Base-by-base conservation (phyloP, 2,113 vertebrate genomes). In the Crotalus viridis region DNA sequence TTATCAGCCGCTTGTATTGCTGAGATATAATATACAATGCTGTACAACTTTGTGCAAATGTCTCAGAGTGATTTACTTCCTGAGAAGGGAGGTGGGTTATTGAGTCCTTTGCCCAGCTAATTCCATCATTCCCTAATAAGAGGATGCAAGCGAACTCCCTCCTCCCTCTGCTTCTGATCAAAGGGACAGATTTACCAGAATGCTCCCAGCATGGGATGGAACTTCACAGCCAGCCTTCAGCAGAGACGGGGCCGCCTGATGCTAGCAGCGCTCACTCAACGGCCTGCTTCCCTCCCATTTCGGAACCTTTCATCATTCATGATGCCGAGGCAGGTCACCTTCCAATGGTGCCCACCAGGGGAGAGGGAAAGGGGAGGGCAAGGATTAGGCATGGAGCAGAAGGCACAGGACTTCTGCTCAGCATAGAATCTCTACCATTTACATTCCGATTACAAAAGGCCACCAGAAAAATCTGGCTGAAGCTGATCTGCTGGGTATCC, bases 121-220 rank as follows among this genome's bases (percentile, higher is more conserved):
- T 10, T 13, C 61, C 26, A 64, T 13, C 61, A 15, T 39, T 48
- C 13, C 5, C 1, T 10, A 0, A 28, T 64, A 3, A 54, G 0
- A 81, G 26, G 43, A 52, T 0, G 92, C 56, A 52, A 0, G 0
- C 3, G 6, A 93, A 98, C 98, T 97, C 98, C 98, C 98, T 98
- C 97, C 46, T 48, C 46, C 10, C 61, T 64, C 24, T 64, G 61
- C 26, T 10, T 24, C 26, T 64, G 61, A 64, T 6, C 98, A 97
- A 81, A 98, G 96, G 0, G 96, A 64, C 97, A 94, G 61, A 64
- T 95, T 97, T 93, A 98, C 98, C 96, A 98, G 95, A 5, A 99
- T 48, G 98, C 98, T 5, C 97, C 97, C 97, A 99, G 97, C 98
- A 99, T 99, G 97, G 95, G 94, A 26, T 19, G 74, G 81, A 19